Conservation (phyloP, 1,140 invertebrate species). For the Melanaphis sacchari region DNA sequence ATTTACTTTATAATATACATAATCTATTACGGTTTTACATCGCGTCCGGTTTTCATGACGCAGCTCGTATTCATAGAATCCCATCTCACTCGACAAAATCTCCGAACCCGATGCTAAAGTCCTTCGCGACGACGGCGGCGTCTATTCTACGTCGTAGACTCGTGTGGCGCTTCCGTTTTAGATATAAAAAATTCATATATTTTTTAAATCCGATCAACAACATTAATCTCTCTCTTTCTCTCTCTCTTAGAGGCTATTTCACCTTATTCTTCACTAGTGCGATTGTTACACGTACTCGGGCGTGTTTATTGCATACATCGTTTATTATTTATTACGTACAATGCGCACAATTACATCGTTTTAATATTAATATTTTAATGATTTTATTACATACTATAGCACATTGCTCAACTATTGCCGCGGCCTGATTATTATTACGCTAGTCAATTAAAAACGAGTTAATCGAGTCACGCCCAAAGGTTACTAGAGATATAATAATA, state of each 20-base stretch:
- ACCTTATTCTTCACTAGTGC: neutral
- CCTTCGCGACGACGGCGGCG: neutral
- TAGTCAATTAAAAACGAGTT: slow-evolving; percentile 18
- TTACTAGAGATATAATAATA: neutral
- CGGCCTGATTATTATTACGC: neutral
- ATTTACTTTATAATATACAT: neutral
- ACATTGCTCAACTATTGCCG: neutral
- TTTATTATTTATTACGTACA: neutral
- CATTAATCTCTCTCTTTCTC: neutral
- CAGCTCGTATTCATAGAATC: neutral
- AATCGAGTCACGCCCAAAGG: neutral
- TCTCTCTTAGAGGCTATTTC: neutral
- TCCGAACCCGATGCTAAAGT: neutral
- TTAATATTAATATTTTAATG: neutral
- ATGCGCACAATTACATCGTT: neutral
- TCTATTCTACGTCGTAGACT: neutral
- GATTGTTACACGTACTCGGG: neutral
- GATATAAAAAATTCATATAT: neutral
- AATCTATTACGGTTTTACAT: neutral
- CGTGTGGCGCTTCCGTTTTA: neutral
- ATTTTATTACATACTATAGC: neutral
- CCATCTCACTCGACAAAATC: slow-evolving; percentile 8
- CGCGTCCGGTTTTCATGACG: neutral
- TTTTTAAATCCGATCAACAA: neutral
- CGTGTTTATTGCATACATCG: neutral